Conservation (phyloP, 2,113 vertebrate species). For the Platysternon megacephalum region DNA sequence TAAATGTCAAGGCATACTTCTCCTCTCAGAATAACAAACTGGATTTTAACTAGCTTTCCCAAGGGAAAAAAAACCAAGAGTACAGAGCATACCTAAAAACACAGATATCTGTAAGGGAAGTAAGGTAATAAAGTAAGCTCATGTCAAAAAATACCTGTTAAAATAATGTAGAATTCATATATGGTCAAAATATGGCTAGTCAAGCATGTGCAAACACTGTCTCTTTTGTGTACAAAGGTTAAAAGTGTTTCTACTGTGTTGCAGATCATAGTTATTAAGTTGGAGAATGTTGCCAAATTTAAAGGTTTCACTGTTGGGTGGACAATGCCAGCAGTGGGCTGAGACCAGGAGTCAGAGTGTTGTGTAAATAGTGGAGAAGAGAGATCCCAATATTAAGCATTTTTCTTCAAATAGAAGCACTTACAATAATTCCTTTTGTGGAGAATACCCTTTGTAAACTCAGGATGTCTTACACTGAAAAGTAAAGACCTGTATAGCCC, state of each 20-base stretch:
- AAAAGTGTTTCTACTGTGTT: background rate
- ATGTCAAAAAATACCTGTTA: background rate
- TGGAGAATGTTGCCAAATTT: background rate
- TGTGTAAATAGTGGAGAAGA: background rate
- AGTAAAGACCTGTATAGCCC: background rate
- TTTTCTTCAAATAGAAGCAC: background rate
- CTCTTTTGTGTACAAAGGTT: background rate
- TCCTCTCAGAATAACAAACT: background rate
- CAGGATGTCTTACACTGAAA: background rate
- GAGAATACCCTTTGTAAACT: background rate
- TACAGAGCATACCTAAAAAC: background rate
- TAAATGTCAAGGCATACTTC: background rate
- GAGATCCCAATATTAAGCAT: background rate
- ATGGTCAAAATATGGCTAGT: background rate
- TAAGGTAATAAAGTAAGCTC: background rate
- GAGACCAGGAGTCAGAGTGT: background rate
- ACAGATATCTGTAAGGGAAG: background rate
- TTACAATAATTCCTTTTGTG: background rate
- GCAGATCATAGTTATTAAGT: background rate
- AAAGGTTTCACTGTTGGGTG: background rate
- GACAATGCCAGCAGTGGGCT: background rate
- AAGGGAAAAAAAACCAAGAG: background rate
- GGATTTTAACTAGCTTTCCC: background rate
- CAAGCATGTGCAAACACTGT: background rate
- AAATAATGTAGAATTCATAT: background rate